phyloP scores from a whole-genome alignment of 2,113 vertebrate species.

The Hemicordylus capensis region DNA sequence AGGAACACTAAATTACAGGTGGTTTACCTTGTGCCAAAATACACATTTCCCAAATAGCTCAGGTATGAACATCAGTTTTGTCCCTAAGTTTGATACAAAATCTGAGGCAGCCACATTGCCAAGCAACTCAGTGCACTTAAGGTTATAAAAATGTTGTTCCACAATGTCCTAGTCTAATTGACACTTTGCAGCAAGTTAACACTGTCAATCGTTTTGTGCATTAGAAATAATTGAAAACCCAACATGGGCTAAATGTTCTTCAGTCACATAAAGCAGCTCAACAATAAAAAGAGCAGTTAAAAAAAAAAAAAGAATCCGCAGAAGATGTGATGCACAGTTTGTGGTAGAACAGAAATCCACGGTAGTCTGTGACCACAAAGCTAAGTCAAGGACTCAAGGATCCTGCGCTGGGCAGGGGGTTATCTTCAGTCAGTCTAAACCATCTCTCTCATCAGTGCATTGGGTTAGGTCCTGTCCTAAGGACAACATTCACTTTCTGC shows the following conservation, averaged over 20 bases:
- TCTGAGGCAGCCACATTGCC: constrained; percentile 72
- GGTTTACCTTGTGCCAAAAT: constrained; percentile 78
- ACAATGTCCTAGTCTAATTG: constrained; percentile 67
- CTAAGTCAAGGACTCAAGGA: constrained; percentile 40
- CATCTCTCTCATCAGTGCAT: constrained; percentile 58
- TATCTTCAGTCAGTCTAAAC: constrained; percentile 49
- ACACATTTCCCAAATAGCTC: constrained; percentile 74
- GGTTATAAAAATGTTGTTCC: constrained; percentile 75
- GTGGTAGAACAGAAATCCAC: constrained; percentile 45
- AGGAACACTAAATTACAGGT: constrained; percentile 40
- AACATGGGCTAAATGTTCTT: constrained; percentile 78
- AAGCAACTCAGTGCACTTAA: constrained; percentile 71
- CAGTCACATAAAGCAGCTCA: constrained; percentile 76
- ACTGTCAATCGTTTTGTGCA: constrained; percentile 72
- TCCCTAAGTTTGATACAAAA: constrained; percentile 72
- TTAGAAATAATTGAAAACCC: constrained; percentile 78
- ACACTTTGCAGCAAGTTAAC: constrained; percentile 67
- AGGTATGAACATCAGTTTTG: constrained; percentile 58
- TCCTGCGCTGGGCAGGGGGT: constrained; percentile 54
- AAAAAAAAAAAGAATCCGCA: constrained; percentile 66
- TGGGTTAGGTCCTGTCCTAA: constrained; percentile 54
- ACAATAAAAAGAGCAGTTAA: constrained; percentile 71
- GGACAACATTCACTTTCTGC: constrained; percentile 66
- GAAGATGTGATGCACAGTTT: constrained; percentile 48
- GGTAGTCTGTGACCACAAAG: constrained; percentile 50